Base-by-base conservation (phyloP, 1,140 invertebrate species). In the Polypedilum vanderplanki region DNA sequence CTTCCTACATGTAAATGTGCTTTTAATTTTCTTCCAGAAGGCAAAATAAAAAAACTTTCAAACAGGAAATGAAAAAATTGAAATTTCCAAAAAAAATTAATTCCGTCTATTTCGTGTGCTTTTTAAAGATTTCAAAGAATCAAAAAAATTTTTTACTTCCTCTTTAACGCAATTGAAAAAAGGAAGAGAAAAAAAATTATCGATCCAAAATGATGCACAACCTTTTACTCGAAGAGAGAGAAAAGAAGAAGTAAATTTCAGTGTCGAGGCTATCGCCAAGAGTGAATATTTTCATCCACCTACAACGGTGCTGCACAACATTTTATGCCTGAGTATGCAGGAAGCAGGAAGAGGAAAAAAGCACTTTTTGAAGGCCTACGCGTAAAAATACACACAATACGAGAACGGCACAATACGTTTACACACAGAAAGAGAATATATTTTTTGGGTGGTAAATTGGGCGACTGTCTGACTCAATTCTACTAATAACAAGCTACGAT, bases 401-500 rank as follows among this genome's bases (percentile, higher is more conserved):
- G 46, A 17, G 46, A 12, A 12, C 46, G 46, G 1, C 8, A 33
- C 24, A 33, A 33, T 33, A 33, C 24, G 24, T 33, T 33, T 15
- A 12, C 46, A 57, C 15, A 12, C 46, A n/a, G n/a, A n/a, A n/a
- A n/a, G 12, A n/a, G 46, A n/a, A n/a, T n/a, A n/a, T n/a, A n/a
- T n/a, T n/a, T n/a, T n/a, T n/a, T n/a, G 46, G 46, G 46, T 57
- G 46, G 46, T 33, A 33, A 22, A 10, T 20, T 70, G 65, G 65
- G 65, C 65, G 65, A 70, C 65, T 70, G 65, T 70, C 65, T 70
- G 65, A 70, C 65, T 70, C 65, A n/a, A 70, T 70, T 70, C 65
- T 20, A 17, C 17, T 12, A 5, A n/a, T 3, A 70, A 1, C 65
- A 0, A 57, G 12, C 8, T n/a, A 57, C 24, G 24, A 33, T 33